These are phyloP conservation scores for Epinotia brunnichana DNA, from an alignment of 2,888 invertebrate genomes.

Conservation along the genomic window DNA sequence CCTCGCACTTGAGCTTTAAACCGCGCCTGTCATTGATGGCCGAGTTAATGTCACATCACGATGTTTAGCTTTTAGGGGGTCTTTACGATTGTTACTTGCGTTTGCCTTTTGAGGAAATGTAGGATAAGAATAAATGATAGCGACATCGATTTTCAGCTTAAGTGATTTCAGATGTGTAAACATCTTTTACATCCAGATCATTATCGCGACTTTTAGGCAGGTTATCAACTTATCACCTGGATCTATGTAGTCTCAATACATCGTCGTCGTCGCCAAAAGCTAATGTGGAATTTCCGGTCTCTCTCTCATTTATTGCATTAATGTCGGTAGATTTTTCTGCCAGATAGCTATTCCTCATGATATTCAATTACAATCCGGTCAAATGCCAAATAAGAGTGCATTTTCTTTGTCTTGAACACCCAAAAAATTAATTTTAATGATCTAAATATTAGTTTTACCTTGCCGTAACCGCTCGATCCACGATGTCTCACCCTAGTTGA, in stretches of 20 bases:
- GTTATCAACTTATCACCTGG: too few relatives aligned
- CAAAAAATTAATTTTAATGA: too few relatives aligned
- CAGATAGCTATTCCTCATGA: too few relatives aligned
- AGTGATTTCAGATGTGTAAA: neutral
- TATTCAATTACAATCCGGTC: too few relatives aligned
- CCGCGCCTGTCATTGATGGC: constrained; percentile 60
- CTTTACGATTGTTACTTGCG: constrained; percentile 27
- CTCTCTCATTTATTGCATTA: neutral
- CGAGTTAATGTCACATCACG: constrained; percentile 53
- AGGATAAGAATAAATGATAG: neutral
- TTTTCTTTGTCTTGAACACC: too few relatives aligned
- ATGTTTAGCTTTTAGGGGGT: constrained; percentile 54
- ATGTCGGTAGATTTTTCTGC: neutral
- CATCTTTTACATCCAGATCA: neutral
- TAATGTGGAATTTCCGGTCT: neutral
- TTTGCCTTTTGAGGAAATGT: neutral
- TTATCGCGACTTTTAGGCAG: neutral
- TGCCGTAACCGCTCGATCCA: neutral
- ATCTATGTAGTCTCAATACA: too few relatives aligned
- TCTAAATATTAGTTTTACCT: neutral
- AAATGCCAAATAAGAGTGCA: too few relatives aligned
- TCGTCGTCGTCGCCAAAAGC: too few relatives aligned
- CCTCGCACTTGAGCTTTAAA: constrained; percentile 56
- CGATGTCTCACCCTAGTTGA: constrained; percentile 11
- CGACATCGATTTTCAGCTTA: neutral